phyloP scores from a whole-genome alignment of 2,888 invertebrate species.

The Nomada goodeniana region DNA sequence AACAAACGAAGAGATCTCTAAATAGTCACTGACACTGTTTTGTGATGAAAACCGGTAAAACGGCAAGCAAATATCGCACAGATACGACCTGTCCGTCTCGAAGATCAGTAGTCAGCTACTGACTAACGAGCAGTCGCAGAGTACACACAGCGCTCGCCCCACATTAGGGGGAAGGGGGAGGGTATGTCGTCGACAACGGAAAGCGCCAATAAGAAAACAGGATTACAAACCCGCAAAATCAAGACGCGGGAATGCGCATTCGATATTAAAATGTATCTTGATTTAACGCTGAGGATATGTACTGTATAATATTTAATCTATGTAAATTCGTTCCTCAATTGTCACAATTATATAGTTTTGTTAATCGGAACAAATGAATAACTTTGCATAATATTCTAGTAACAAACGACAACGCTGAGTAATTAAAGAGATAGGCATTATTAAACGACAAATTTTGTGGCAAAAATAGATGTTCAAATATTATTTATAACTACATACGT shows the following conservation, averaged over 20 bases:
- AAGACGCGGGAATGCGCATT: constrained; percentile 45
- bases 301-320: neutral
- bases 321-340: neutral
- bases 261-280: constrained; percentile 7
- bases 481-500: neutral
- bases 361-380: too few relatives aligned
- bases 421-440: neutral
- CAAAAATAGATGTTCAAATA: neutral
- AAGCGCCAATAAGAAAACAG: constrained; percentile 36
- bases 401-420: too few relatives aligned
- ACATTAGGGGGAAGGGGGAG: constrained; percentile 33
- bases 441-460: neutral
- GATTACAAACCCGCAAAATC: constrained; percentile 24
- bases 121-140: constrained; percentile 50
- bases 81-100: neutral
- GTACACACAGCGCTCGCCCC: constrained; percentile 20
- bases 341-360: too few relatives aligned
- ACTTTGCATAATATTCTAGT: too few relatives aligned
- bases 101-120: constrained; percentile 39
- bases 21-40: constrained; percentile 37
- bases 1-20: neutral
- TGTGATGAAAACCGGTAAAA: constrained; percentile 28
- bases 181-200: constrained; percentile 24
- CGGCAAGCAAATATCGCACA: constrained; percentile 4
- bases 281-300: neutral